phyloP scores from a whole-genome alignment of 1,140 invertebrate species.

The Arion vulgaris region DNA sequence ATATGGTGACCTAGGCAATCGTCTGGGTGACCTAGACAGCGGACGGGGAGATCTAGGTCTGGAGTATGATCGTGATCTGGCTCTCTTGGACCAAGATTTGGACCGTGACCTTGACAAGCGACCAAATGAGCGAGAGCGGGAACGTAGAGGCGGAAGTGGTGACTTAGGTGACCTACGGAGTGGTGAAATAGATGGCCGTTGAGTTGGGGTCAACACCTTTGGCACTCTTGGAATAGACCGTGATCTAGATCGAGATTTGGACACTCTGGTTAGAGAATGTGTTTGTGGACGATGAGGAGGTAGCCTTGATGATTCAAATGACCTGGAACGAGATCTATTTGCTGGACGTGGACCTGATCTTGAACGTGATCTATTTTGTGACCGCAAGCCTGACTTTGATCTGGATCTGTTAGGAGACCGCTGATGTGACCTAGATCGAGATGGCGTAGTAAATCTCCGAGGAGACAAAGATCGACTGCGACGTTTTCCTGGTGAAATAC shows the following conservation, averaged over 20 bases:
- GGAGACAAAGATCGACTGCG: constrained; percentile 8
- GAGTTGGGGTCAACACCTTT: constrained; percentile 15
- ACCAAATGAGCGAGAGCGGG: constrained; percentile 13
- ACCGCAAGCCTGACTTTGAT: not conserved
- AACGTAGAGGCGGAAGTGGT: constrained; percentile 9
- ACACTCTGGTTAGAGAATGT: not conserved
- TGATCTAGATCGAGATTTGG: constrained; percentile 21
- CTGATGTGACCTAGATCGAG: constrained; percentile 23
- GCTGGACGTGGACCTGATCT: not conserved
- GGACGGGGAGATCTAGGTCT: not conserved
- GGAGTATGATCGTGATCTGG: constrained; percentile 19
- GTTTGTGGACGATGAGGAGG: not conserved
- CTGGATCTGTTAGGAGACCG: not conserved
- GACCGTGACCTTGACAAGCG: constrained; percentile 24
- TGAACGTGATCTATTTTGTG: constrained; percentile 9
- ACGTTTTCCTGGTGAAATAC: constrained; percentile 10
- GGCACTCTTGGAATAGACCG: not conserved
- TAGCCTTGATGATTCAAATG: constrained; percentile 4
- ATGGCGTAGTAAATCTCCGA: not conserved
- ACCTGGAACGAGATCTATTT: constrained; percentile 23
- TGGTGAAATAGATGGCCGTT: not conserved
- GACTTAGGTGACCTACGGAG: constrained; percentile 19
- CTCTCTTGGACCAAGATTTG: constrained; percentile 20
- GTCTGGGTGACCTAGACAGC: constrained; percentile 10
- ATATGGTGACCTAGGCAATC: constrained; percentile 23